Evolutionary conservation across 2,113 vertebrate species (phyloP), one percentile per base, ranked within the genome.

Genomic region (Hydrochoerus hydrochaeris): DNA sequence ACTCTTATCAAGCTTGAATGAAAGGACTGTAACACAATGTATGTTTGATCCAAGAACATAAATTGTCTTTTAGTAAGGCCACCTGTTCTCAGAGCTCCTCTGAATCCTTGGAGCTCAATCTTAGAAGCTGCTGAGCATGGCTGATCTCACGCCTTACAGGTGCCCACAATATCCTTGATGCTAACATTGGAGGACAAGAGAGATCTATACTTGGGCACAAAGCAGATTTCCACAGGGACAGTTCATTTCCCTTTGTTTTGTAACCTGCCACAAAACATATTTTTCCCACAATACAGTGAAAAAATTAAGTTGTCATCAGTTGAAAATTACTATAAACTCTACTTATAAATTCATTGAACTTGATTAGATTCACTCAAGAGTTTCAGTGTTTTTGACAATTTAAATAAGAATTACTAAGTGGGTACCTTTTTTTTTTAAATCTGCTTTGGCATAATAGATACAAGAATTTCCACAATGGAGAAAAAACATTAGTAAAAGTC

Each of bases 381-480:
- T 86, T 96, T 86, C 92, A 95, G 60, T 91, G 94, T n/a, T 98
- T 98, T 95, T 98, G 95, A 98, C 96, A 98, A 96, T 98, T 90
- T 97, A 98, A 97, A 96, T 96, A 97, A 98, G 54, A 84, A 90
- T 94, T 46, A 63, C n/a, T 97, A 96, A 97, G 5, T 92, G 49
- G 19, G 8, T 88, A 88, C 85, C 85, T 94, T 92, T 98, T 96
- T 97, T 92, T 98, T 20, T 46, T 5, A 46, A 46, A 38, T 95
- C 35, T 85, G 77, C 96, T 97, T 92, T 98, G 69, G 93, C 41
- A 20, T 41, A 95, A 88, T 30, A 90, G n/a, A 85, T 93, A 63
- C 52, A 94, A 81, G 30, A 90, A 49, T 91, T 98, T 96, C 81
- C 52, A 90, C 69, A 97, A 93, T 95, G 69, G 87, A 95, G 46